phyloP scores from a whole-genome alignment of 53 echinoderm and acorn worm genomes.

The Patiria pectinifera region DNA sequence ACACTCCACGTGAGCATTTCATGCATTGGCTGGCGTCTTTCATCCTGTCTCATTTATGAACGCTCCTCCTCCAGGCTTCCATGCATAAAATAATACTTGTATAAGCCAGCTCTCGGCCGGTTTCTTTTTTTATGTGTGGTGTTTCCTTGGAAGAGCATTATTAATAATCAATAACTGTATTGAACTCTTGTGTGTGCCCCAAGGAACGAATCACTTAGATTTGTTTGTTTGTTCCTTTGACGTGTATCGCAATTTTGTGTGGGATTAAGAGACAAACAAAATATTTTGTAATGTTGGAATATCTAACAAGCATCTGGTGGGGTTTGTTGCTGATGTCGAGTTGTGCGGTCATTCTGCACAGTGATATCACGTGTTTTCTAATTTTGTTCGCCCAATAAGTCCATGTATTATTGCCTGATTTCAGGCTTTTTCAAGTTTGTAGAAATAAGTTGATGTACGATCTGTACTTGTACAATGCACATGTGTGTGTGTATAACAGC shows the following conservation, averaged over 20 bases:
- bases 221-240: not conserved
- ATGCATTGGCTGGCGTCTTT: constrained; percentile 14
- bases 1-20: constrained; percentile 26
- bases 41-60: not conserved
- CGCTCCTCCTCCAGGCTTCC: not conserved
- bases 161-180: not conserved
- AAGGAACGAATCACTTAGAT: not conserved
- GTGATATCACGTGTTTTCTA: too few relatives aligned
- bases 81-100: not conserved
- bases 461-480: too few relatives aligned
- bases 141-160: not conserved
- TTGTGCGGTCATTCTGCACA: too few relatives aligned
- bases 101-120: not conserved
- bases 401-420: too few relatives aligned
- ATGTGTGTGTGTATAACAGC: too few relatives aligned
- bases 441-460: too few relatives aligned
- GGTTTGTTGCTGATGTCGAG: too few relatives aligned
- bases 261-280: too few relatives aligned
- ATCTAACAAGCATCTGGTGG: too few relatives aligned
- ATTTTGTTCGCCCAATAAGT: too few relatives aligned
- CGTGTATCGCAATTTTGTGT: not conserved
- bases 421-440: too few relatives aligned
- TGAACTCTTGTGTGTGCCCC: not conserved
- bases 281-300: not conserved
- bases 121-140: not conserved